These are phyloP conservation scores for Drosophila hydei DNA, from an alignment of 1,140 invertebrate species.

Conservation along the genomic window DNA sequence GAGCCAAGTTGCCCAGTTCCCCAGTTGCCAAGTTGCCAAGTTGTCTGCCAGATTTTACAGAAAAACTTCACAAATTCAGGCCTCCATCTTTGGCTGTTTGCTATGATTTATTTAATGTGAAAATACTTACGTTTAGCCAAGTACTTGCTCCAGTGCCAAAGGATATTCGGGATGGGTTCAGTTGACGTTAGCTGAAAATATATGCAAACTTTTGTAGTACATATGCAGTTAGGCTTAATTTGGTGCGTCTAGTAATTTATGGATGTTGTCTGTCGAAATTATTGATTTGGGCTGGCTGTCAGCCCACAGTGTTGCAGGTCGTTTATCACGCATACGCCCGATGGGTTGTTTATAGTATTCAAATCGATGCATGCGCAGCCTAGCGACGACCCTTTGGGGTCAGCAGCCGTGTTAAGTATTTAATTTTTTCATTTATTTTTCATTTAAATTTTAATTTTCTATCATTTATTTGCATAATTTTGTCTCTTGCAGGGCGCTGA, in stretches of 20 bases:
- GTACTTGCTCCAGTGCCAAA: background rate
- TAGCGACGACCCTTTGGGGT: conserved; percentile 31
- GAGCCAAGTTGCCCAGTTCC: conserved; percentile 25
- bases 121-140: background rate
- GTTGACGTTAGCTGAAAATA: background rate
- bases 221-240: background rate
- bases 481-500: conserved; percentile 31
- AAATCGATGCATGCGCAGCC: conserved; percentile 27
- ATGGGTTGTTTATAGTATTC: conserved; percentile 39
- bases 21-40: too few relatives aligned
- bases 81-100: background rate
- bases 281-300: conserved; percentile 5
- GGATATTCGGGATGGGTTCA: background rate
- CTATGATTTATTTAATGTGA: background rate
- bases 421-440: conserved; percentile 15
- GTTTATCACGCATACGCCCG: conserved; percentile 48
- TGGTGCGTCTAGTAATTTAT: background rate
- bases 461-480: conserved; percentile 48
- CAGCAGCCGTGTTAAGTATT: conserved; percentile 23
- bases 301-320: background rate
- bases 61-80: background rate
- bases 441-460: background rate
- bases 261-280: background rate
- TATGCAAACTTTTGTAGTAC: background rate
- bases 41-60: background rate